Evolutionary conservation across 2,113 vertebrate species (phyloP).

Genomic region (Podocnemis expansa): DNA sequence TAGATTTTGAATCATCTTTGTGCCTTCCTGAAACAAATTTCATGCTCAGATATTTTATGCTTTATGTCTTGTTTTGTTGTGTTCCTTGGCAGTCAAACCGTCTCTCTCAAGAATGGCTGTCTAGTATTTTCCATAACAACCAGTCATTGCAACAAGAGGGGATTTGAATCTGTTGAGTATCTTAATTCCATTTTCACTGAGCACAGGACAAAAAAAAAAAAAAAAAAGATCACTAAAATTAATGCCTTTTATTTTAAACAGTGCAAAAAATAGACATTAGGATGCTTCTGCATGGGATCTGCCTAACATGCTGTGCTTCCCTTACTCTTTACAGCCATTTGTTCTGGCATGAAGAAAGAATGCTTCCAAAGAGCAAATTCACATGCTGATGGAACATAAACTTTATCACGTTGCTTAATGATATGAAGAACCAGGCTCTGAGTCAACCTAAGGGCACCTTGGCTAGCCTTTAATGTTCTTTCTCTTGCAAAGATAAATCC

Average conservation of each 20-base stretch:
- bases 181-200: conserved; percentile 1
- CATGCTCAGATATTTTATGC: background rate
- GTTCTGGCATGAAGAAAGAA: conserved; percentile 47
- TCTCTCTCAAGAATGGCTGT: background rate
- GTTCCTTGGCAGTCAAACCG: background rate
- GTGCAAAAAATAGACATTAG: conserved; percentile 20
- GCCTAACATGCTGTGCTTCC: background rate
- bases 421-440: conserved; percentile 11
- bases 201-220: background rate
- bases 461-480: conserved; percentile 2
- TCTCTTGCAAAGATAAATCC: conserved; percentile 9
- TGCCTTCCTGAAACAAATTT: background rate
- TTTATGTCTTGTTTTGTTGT: background rate
- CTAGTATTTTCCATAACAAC: background rate
- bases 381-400: conserved; percentile 56
- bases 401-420: conserved; percentile 27
- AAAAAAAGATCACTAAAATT: background rate
- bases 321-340: conserved; percentile 19
- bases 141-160: accelerated
- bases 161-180: background rate
- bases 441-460: conserved; percentile 40
- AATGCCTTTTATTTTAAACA: background rate
- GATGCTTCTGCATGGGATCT: conserved; percentile 22
- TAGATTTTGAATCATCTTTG: background rate
- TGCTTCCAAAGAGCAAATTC: conserved; percentile 45